A percentile compares a stretch with the other conserved stretches of the same genome.
Conservation (phyloP, 2,888 invertebrate genomes). For the Hydraecia micacea region DNA sequence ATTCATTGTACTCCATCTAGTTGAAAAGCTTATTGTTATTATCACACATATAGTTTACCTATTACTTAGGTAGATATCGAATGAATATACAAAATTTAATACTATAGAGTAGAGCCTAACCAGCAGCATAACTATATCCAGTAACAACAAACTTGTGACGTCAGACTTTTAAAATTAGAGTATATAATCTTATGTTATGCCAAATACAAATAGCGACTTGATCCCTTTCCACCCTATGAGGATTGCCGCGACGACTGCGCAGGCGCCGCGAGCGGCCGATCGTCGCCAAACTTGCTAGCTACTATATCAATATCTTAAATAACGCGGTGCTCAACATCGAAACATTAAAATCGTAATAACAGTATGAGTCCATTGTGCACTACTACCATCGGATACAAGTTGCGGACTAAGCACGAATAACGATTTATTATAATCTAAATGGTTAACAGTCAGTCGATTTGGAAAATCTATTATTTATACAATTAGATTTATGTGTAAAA, state of each 20-base stretch:
- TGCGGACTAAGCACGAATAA: constrained; percentile 66
- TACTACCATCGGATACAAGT: constrained; percentile 56
- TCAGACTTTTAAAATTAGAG: constrained; percentile 78
- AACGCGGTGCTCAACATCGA: constrained; percentile 72
- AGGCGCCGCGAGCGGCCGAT: constrained; percentile 60
- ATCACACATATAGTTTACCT: constrained; percentile 87
- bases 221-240: constrained; percentile 69
- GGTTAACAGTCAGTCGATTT: constrained; percentile 71
- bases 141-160: constrained; percentile 71
- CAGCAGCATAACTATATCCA: constrained; percentile 66
- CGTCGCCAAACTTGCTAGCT: constrained; percentile 58
- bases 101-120: constrained; percentile 70
- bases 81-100: constrained; percentile 86
- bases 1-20: constrained; percentile 89
- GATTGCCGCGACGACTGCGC: constrained; percentile 57
- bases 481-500: constrained; percentile 63
- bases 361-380: constrained; percentile 58
- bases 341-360: constrained; percentile 68
- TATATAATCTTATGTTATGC: constrained; percentile 65
- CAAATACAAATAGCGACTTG: constrained; percentile 70
- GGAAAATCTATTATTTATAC: constrained; percentile 62
- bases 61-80: constrained; percentile 81
- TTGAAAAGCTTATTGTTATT: constrained; percentile 89
- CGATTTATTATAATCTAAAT: constrained; percentile 63
- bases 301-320: constrained; percentile 36